Conservation (phyloP, 2,113 vertebrate species). For the Crypturellus undulatus region DNA sequence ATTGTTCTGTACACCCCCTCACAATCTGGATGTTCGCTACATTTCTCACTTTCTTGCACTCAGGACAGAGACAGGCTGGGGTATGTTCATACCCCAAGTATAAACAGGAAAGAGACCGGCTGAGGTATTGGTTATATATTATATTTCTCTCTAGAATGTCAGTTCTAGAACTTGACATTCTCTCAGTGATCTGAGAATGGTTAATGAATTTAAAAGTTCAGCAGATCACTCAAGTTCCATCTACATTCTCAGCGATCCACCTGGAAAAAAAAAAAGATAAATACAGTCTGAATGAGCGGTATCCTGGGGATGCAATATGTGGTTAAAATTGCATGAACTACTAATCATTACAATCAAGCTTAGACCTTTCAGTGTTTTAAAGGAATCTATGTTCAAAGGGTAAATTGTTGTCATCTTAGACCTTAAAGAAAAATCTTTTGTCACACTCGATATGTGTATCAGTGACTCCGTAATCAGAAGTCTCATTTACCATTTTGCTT, state of each 20-base stretch:
- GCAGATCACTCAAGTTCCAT: background rate
- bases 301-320: background rate
- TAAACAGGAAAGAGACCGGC: background rate
- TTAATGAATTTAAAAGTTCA: background rate
- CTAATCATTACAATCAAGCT: background rate
- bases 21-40: background rate
- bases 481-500: background rate
- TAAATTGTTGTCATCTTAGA: background rate
- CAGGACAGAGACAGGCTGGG: background rate
- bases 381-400: background rate
- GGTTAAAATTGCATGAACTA: background rate
- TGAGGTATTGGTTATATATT: background rate
- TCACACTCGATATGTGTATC: background rate
- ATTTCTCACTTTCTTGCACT: background rate
- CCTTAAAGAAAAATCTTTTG: background rate
- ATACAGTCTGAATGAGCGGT: background rate
- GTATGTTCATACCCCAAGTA: background rate
- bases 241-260: background rate
- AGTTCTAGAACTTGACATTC: background rate
- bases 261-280: background rate
- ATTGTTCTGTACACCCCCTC: background rate
- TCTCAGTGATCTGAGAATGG: background rate
- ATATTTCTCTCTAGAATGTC: background rate
- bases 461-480: background rate
- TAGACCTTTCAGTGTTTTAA: background rate